Percentiles rank a stretch among this genome's conserved stretches.
phyloP scores from a whole-genome alignment of 2,797 vertebrate species.

The Columba guinea region DNA sequence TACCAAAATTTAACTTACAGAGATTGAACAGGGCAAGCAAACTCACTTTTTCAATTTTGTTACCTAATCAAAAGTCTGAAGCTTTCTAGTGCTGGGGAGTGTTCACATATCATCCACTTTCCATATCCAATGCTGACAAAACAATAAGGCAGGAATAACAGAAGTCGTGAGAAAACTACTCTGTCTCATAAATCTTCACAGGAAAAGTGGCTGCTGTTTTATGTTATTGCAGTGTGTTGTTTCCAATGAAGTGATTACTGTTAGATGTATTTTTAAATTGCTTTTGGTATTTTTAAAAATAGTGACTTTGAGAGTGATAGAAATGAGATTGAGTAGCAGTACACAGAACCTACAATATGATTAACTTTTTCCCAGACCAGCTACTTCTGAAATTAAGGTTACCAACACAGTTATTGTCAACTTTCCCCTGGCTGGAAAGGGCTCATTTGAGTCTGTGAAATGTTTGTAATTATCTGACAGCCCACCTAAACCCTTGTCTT shows the following conservation, averaged over 20 bases:
- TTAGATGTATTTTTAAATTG: constrained; percentile 64
- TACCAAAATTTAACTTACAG: constrained; percentile 37
- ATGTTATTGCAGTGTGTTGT: constrained; percentile 65
- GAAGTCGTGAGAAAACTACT: constrained; percentile 45
- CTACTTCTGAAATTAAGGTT: constrained; percentile 67
- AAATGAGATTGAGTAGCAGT: constrained; percentile 17
- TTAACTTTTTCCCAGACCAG: constrained; percentile 59
- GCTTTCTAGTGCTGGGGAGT: constrained; percentile 57
- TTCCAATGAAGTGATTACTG: constrained; percentile 51
- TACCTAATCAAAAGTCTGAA: constrained; percentile 62
- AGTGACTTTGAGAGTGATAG: constrained; percentile 55
- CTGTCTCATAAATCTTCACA: constrained; percentile 65
- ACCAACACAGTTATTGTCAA: constrained; percentile 33
- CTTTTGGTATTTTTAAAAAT: constrained; percentile 70
- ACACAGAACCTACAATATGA: constrained; percentile 52
- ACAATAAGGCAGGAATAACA: constrained; percentile 56
- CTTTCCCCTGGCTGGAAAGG: constrained; percentile 25
- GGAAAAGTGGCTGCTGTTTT: constrained; percentile 64
- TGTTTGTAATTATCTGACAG: neutral
- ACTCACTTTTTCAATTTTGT: constrained; percentile 63
- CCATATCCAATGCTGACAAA: constrained; percentile 71
- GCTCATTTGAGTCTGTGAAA: neutral
- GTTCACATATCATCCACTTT: constrained; percentile 69
- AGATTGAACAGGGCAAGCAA: constrained; percentile 41
- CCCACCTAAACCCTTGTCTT: neutral